These are phyloP conservation scores for Dissostichus mawsoni DNA, from an alignment of 2,113 vertebrate genomes.

Conservation along the genomic window DNA sequence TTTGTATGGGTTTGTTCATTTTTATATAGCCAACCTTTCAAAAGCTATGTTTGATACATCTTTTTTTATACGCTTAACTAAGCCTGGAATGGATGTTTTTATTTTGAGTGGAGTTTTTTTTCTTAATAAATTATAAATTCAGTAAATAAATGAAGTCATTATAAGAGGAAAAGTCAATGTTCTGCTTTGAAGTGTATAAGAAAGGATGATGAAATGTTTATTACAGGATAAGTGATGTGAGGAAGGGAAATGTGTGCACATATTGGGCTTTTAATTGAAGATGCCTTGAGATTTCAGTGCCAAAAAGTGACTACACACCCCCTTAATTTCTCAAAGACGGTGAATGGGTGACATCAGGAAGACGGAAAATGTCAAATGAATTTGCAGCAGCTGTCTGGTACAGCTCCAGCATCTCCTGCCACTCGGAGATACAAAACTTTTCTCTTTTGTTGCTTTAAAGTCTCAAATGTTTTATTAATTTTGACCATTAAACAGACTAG, in stretches of 20 bases:
- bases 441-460: constrained; percentile 31
- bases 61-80: constrained; percentile 76
- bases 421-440: constrained; percentile 19
- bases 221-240: constrained; percentile 29
- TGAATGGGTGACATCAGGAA: constrained; percentile 17
- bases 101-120: constrained; percentile 62
- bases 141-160: constrained; percentile 54
- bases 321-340: background rate
- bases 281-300: constrained; percentile 36
- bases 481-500: constrained; percentile 8
- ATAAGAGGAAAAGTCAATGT: constrained; percentile 49
- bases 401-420: constrained; percentile 58
- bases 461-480: constrained; percentile 6
- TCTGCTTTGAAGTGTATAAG: constrained; percentile 65
- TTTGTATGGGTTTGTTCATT: constrained; percentile 45
- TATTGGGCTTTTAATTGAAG: constrained; percentile 24
- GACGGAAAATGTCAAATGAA: constrained; percentile 23
- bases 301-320: constrained; percentile 10
- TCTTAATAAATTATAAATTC: constrained; percentile 67
- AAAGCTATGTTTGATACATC: constrained; percentile 76
- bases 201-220: constrained; percentile 47
- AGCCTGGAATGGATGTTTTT: constrained; percentile 67
- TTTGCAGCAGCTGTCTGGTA: constrained; percentile 81
- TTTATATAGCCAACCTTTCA: constrained; percentile 71
- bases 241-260: constrained; percentile 11